Percentiles rank a stretch among this genome's conserved stretches.
phyloP scores from a whole-genome alignment of 2,113 vertebrate genomes.

The Pogona vitticeps region DNA sequence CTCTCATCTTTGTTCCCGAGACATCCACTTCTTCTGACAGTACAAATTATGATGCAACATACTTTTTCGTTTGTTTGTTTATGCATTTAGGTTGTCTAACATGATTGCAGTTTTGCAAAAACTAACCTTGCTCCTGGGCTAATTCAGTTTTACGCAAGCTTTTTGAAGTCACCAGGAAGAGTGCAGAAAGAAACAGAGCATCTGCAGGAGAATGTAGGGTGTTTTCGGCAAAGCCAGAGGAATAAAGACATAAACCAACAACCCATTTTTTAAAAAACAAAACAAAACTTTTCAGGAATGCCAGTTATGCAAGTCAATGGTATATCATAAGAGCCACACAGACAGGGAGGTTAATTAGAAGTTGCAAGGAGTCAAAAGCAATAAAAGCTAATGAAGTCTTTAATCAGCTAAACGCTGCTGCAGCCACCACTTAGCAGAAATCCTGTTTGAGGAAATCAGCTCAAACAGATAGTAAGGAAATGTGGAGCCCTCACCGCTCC shows the following conservation, averaged over 20 bases:
- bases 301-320: neutral
- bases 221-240: neutral
- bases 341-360: constrained; percentile 3
- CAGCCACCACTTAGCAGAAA: neutral
- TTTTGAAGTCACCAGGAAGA: constrained; percentile 11
- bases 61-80: neutral
- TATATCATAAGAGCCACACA: constrained; percentile 17
- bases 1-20: neutral
- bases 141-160: neutral
- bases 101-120: neutral
- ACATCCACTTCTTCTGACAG: neutral
- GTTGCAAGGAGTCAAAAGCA: constrained; percentile 16
- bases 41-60: neutral
- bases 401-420: constrained; percentile 22
- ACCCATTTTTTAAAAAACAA: too few species aligned
- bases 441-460: neutral
- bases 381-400: constrained; percentile 29
- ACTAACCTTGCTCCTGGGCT: neutral
- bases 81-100: neutral
- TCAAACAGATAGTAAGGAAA: neutral
- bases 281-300: neutral
- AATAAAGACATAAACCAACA: too few species aligned
- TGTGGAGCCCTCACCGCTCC: neutral
- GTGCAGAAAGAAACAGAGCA: constrained; percentile 20
- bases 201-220: neutral